phyloP scores from a whole-genome alignment of 2,797 vertebrate species.

The Acanthiza pusilla region DNA sequence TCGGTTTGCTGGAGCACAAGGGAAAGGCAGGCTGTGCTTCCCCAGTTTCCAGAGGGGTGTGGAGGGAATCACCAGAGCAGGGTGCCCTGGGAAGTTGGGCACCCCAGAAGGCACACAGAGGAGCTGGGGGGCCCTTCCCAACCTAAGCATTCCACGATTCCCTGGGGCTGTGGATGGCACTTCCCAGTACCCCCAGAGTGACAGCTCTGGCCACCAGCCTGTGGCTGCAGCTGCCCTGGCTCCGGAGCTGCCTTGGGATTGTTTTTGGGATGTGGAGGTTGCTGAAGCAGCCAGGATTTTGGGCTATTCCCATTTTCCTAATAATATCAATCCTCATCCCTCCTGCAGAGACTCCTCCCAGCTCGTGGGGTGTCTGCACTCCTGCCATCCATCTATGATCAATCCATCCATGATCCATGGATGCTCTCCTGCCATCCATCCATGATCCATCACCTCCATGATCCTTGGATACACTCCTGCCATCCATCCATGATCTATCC shows the following conservation, averaged over 20 bases:
- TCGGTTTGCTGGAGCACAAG: rapidly evolving
- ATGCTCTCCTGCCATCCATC: no score
- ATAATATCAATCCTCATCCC: background rate
- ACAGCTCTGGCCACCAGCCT: background rate
- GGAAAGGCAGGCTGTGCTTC: rapidly evolving
- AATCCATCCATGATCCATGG: no score
- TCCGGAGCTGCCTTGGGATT: background rate
- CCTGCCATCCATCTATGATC: no score
- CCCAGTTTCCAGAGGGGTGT: background rate
- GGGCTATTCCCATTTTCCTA: background rate
- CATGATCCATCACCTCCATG: no score
- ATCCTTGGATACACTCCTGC: no score
- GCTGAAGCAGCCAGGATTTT: background rate
- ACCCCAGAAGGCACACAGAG: no score
- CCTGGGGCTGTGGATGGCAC: no score
- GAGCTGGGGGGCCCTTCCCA: background rate
- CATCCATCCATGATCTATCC: no score
- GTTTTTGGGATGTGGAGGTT: background rate
- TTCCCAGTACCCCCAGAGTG: no score
- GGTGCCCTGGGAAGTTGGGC: background rate
- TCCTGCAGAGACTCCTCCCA: no score
- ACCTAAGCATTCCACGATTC: no score
- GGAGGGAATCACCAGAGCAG: background rate
- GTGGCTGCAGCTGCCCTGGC: background rate
- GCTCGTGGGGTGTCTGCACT: no score